Evolutionary conservation across 2,113 vertebrate species (phyloP), one percentile per base, ranked within the genome.

Genomic region (Leptodactylus fuscus): DNA sequence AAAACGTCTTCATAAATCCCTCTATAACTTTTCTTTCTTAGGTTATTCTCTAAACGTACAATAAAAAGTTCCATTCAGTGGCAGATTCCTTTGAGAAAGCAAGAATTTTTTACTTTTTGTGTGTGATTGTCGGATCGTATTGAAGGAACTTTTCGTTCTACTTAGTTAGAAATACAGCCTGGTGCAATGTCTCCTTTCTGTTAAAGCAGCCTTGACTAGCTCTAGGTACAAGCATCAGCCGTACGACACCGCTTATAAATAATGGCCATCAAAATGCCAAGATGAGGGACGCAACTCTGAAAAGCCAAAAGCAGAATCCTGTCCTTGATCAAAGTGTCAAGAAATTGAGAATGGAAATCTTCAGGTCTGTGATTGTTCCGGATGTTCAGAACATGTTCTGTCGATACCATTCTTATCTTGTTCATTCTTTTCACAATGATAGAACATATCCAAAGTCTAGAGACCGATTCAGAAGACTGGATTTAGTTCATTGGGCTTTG

Each of bases 211-310:
- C 48, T 36, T 78, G 76, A 78, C 51, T 78, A 36, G 29, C 51
- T 78, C 51, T 53, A 58, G 49, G 76, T 36, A 38, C 24, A 11
- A 13, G 36, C 34, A n/a, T 12, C 38, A 44, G n/a, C 18, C 6
- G 15, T 49, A 44, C 24, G 44, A 48, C 44, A 29, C 46, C 10
- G 49, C 32, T 60, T 79, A 79, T 79, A 60, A 79, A 58, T 79
- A 60, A 79, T 41, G 51, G 53, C 76, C 76, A 58, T 79, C 51
- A 60, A 79, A 41, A 55, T 60, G 51, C n/a, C 76, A 60, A 3
- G 34, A n/a, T 58, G 20, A 34, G 24, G 53, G 32, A 58, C 49
- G 20, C 32, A 36, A 29, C 75, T 77, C 2, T 55, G 75, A 55
- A 55, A 75, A 36, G 46, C 48, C 49, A 20, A 12, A 22, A 27